These are phyloP conservation scores for Chaetodon trifasciatus DNA, from an alignment of 2,797 vertebrate species.

Conservation along the genomic window DNA sequence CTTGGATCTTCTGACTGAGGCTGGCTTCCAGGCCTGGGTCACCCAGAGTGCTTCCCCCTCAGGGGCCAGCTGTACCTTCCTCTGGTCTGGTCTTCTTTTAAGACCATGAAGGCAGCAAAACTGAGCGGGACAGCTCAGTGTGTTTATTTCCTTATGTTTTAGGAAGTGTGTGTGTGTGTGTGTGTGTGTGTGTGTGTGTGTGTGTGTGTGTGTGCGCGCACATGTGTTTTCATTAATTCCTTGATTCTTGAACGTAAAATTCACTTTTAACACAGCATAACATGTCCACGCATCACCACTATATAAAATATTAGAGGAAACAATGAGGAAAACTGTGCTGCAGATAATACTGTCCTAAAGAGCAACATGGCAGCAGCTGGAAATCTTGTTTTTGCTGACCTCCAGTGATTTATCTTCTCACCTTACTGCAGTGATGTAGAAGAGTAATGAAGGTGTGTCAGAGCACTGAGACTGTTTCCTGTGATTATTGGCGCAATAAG, in stretches of 20 bases:
- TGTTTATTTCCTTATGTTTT: slow-evolving; percentile 18
- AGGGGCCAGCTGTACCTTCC: slow-evolving; percentile 54
- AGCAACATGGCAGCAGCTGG: no score
- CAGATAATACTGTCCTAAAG: no score
- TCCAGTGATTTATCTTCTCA: no score
- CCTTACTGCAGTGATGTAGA: no score
- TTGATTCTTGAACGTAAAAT: not conserved
- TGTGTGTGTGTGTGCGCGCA: not conserved
- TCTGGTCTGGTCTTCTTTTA: slow-evolving; percentile 63
- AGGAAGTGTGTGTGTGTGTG: not conserved
- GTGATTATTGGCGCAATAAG: no score
- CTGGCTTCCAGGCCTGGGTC: slow-evolving; percentile 60
- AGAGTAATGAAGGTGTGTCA: no score
- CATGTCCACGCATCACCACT: no score
- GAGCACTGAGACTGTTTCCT: no score
- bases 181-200: not conserved
- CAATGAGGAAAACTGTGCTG: no score
- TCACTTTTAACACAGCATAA: not conserved
- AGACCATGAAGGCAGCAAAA: slow-evolving; percentile 19
- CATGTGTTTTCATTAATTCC: slow-evolving; percentile 4
- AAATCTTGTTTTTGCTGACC: no score
- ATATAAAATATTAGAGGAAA: no score
- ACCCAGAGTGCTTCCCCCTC: slow-evolving; percentile 58
- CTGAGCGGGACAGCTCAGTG: slow-evolving; percentile 15
- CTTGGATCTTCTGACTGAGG: slow-evolving; percentile 57